Conservation (phyloP, 2,888 invertebrate species). For the Hemistola chrysoprasaria region DNA sequence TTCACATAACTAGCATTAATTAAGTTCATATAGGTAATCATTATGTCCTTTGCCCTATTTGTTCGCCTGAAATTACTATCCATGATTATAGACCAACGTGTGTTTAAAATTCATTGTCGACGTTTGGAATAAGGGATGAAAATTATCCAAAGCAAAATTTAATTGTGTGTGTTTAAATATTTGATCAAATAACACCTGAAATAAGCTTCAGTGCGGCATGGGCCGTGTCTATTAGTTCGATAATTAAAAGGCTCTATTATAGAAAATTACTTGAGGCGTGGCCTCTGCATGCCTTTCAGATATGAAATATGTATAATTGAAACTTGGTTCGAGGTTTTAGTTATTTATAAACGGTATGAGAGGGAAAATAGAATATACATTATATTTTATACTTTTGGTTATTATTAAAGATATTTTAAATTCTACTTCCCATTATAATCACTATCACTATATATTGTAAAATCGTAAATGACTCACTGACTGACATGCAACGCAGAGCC, state of each 20-base stretch:
- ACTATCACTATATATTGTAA: too few relatives aligned
- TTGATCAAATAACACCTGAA: conserved; percentile 77
- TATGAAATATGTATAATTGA: conserved; percentile 25
- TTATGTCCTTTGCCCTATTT: conserved; percentile 78
- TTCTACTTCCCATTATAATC: too few relatives aligned
- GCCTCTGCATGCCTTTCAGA: conserved; percentile 15
- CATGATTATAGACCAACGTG: conserved; percentile 63
- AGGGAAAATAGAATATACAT: too few relatives aligned
- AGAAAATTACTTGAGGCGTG: conserved; percentile 43
- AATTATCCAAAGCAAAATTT: conserved; percentile 57
- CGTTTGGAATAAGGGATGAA: conserved; percentile 47
- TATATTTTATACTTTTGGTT: too few relatives aligned
- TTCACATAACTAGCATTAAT: conserved; percentile 67
- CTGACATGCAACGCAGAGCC: too few relatives aligned
- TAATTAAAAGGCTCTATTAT: conserved; percentile 57
- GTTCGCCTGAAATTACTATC: conserved; percentile 61
- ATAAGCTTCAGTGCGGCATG: conserved; percentile 63
- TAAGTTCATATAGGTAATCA: conserved; percentile 60
- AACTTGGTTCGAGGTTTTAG: background rate
- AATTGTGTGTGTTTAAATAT: conserved; percentile 52
- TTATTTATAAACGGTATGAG: background rate
- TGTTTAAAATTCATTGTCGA: conserved; percentile 63
- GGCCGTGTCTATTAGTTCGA: conserved; percentile 50
- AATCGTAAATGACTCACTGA: too few relatives aligned
- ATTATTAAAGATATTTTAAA: too few relatives aligned